phyloP scores from a whole-genome alignment of 1,140 invertebrate genomes.

The Ganaspis sp. region DNA sequence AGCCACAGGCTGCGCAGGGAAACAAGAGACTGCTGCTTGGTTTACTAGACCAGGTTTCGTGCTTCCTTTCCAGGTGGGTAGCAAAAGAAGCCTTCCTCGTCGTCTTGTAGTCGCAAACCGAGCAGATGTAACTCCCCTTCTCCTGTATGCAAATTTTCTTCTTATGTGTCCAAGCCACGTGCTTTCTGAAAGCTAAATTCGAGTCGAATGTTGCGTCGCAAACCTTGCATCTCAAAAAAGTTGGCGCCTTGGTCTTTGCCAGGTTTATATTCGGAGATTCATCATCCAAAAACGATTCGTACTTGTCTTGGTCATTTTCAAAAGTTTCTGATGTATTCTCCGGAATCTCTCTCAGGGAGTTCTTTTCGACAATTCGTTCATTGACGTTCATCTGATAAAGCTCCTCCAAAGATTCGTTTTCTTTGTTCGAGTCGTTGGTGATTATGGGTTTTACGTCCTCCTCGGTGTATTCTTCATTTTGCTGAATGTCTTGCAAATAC shows the following conservation, averaged over 20 bases:
- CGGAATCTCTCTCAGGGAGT: too few species aligned
- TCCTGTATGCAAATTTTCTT: constrained; percentile 72
- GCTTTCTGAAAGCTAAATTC: constrained; percentile 64
- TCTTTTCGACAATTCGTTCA: neutral
- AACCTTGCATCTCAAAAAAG: constrained; percentile 64
- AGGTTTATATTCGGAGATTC: constrained; percentile 22
- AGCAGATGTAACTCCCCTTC: constrained; percentile 66
- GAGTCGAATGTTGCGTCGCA: constrained; percentile 70
- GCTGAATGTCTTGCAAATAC: constrained; percentile 26
- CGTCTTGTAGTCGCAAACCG: constrained; percentile 70
- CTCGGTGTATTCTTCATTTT: neutral
- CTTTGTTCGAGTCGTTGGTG: constrained; percentile 26
- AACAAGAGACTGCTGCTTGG: constrained; percentile 57
- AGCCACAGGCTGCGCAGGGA: constrained; percentile 69
- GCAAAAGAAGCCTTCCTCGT: constrained; percentile 67
- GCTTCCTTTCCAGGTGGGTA: constrained; percentile 67
- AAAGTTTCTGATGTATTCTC: constrained; percentile 22
- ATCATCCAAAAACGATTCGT: constrained; percentile 16
- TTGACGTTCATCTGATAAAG: constrained; percentile 47
- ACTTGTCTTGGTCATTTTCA: constrained; percentile 27
- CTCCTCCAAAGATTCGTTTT: constrained; percentile 38
- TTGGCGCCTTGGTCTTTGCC: too few species aligned
- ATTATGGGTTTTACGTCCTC: constrained; percentile 22
- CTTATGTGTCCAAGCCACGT: constrained; percentile 72
- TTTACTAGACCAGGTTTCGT: constrained; percentile 67